A percentile compares a stretch with the other conserved stretches of the same genome.
These are phyloP conservation scores for Trypoxylus dichotomus DNA, from an alignment of 1,140 invertebrate genomes.

Conservation along the genomic window DNA sequence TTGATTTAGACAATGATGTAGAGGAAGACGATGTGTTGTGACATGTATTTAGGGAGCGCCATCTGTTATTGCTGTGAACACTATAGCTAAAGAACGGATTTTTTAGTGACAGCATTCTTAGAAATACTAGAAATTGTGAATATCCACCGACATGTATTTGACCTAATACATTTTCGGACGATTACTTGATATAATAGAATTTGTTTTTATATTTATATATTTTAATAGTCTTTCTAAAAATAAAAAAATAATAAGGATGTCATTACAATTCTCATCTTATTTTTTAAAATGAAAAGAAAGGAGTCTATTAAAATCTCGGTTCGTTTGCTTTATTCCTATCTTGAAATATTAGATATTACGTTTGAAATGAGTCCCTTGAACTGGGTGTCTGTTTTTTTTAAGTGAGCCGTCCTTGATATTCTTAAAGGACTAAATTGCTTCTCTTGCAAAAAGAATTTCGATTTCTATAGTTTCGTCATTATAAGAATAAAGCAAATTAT, in stretches of 20 bases:
- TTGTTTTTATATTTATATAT: conserved; percentile 29
- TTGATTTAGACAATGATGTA: conserved; percentile 53
- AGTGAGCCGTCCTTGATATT: not conserved
- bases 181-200: conserved; percentile 6
- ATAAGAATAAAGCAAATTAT: not conserved
- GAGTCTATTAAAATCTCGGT: not conserved
- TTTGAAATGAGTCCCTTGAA: too few species aligned
- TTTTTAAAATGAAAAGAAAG: not conserved
- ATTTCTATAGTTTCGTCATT: too few species aligned
- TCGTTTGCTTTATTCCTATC: too few species aligned
- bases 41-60: conserved; percentile 55
- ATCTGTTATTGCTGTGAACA: conserved; percentile 54
- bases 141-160: conserved; percentile 41
- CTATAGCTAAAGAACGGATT: conserved; percentile 27
- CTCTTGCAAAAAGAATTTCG: too few species aligned
- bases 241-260: not conserved
- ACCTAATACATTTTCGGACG: conserved; percentile 28
- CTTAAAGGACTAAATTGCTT: not conserved
- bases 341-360: not conserved
- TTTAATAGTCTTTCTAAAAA: conserved; percentile 27
- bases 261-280: conserved; percentile 17
- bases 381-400: too few species aligned
- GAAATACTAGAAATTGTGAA: conserved; percentile 40
- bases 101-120: conserved; percentile 44
- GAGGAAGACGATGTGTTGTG: conserved; percentile 58